A percentile compares a stretch with the other conserved stretches of the same genome.
Conservation (phyloP, 2,797 vertebrate genomes). For the Chanos chanos region DNA sequence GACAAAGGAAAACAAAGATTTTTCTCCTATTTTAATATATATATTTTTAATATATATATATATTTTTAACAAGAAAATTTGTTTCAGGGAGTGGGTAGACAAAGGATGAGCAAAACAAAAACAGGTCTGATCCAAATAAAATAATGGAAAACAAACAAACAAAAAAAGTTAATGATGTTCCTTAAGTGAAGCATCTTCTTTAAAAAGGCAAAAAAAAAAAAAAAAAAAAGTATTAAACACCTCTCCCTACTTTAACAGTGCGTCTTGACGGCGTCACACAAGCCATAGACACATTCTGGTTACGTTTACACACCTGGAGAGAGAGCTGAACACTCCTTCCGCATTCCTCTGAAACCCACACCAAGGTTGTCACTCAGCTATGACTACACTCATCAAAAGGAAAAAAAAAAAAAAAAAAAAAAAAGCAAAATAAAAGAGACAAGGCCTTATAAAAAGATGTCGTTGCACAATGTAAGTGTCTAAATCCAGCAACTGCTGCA, state of each 20-base stretch:
- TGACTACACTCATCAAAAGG: slow-evolving; percentile 15
- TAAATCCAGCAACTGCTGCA: slow-evolving; percentile 32
- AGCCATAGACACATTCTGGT: slow-evolving; percentile 4
- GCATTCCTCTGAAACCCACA: slow-evolving; percentile 26
- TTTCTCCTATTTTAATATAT: slow-evolving; percentile 66
- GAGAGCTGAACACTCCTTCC: slow-evolving; percentile 9
- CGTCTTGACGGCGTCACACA: slow-evolving; percentile 11
- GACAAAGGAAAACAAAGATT: slow-evolving; percentile 45
- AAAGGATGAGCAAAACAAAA: slow-evolving; percentile 43
- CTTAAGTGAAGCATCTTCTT: slow-evolving; percentile 54
- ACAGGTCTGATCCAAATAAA: slow-evolving; percentile 51
- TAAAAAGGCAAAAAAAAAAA: slow-evolving; percentile 46
- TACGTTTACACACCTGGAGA: slow-evolving; percentile 7
- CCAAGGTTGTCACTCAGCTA: slow-evolving; percentile 7
- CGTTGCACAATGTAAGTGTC: neutral
- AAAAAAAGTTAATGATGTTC: slow-evolving; percentile 48
- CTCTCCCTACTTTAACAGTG: slow-evolving; percentile 28
- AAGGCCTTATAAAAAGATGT: neutral
- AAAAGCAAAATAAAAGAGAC: neutral
- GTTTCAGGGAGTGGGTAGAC: slow-evolving; percentile 61
- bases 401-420: neutral
- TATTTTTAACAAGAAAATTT: slow-evolving; percentile 65
- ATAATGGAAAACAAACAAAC: slow-evolving; percentile 48
- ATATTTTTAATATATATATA: slow-evolving; percentile 64
- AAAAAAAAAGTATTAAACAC: slow-evolving; percentile 21